Evolutionary conservation across 2,888 invertebrate genomes (phyloP), one percentile per base, ranked within the genome.

Genomic region (Troides aeacus): DNA sequence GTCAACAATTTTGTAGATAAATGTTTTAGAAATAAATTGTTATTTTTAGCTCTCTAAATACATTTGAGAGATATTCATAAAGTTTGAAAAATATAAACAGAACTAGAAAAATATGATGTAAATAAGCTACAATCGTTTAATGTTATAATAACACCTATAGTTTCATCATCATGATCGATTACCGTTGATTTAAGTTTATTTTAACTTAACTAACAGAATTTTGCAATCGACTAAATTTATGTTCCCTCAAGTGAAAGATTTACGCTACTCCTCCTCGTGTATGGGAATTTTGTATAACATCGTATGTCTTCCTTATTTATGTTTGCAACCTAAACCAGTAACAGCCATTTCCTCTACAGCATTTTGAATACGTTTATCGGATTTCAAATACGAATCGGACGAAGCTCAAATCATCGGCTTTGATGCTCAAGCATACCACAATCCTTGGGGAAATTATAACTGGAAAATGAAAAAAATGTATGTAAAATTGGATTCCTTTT

Each of bases 231-330:
- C 84, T 75, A 85, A 88, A 90, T 88, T 84, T 89, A 87, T 89
- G 84, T 82, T 81, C 82, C 84, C 86, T 85, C 86, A 86, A 83
- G 82, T 79, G 78, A 79, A 84, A 84, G 88, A 90, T 90, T 90
- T 90, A 91, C 82, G 78, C 79, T 74, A 75, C 78, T 78, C 84
- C 81, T 76, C 78, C 82, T 80, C 85, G 86, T 90, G 90, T 88
- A 90, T 91, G 88, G 86, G 86, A 87, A 87, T 89, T 88, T 90
- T 87, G 86, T 87, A 89, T 89, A 90, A 89, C 86, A 82, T 82
- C 88, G 85, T 92, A 88, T 81, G 84, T 90, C 90, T 90, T 89
- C 87, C 77, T 90, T 90, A 92, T 92, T 92, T 92, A 92, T 91
- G 90, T 89, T 90, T 90, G 89, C 89, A 89, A 88, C 88, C 88